Evolutionary conservation across 2,888 invertebrate genomes (phyloP).

Genomic region (Tiliacea aurago): DNA sequence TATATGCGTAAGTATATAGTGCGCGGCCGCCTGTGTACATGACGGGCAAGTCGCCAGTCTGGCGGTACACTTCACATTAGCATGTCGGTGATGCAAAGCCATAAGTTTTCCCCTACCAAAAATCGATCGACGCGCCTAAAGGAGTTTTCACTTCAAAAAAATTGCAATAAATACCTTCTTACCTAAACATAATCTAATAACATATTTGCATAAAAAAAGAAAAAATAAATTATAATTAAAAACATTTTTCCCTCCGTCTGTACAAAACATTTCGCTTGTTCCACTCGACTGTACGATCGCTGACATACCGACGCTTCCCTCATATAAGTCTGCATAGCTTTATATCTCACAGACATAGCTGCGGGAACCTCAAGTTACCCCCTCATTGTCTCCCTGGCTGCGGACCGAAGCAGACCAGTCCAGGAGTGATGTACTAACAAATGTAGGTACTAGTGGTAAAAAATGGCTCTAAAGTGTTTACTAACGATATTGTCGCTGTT

Average conservation of each 20-base stretch:
- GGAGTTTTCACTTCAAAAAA: no score
- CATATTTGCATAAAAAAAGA: not conserved
- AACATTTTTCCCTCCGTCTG: conserved; percentile 20
- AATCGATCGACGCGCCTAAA: no score
- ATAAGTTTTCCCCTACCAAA: no score
- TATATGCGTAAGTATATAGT: no score
- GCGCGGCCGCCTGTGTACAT: no score
- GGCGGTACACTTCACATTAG: no score
- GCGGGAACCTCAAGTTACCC: conserved; percentile 35
- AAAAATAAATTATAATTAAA: not conserved
- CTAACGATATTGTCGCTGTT: conserved; percentile 73
- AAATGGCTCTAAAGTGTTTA: conserved; percentile 74
- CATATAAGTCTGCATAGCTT: conserved; percentile 56
- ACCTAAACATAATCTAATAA: not conserved
- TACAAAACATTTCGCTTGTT: conserved; percentile 31
- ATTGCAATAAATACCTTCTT: not conserved
- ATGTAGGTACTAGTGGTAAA: conserved; percentile 39
- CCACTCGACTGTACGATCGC: conserved; percentile 51
- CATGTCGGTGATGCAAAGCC: no score
- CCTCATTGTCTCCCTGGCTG: conserved; percentile 68
- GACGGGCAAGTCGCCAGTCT: no score
- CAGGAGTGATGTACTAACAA: conserved; percentile 26
- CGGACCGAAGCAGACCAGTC: conserved; percentile 52
- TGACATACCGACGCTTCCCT: conserved; percentile 64
- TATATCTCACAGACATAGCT: conserved; percentile 52